phyloP scores from a whole-genome alignment of 2,797 vertebrate species.

The Mus spretus region DNA sequence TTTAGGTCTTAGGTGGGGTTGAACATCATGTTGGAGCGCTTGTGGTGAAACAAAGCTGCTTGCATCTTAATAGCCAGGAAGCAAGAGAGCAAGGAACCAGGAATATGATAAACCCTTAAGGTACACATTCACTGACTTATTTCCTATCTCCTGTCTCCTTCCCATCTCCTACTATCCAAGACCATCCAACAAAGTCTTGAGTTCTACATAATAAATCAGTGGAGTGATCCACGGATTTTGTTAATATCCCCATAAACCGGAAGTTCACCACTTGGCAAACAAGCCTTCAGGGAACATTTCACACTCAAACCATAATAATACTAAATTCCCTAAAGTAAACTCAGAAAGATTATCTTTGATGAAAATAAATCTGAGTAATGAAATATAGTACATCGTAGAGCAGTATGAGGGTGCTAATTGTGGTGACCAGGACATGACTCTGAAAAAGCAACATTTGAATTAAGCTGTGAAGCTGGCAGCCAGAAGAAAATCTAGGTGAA shows the following conservation, averaged over 20 bases:
- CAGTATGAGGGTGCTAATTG: background rate
- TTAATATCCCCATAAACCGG: background rate
- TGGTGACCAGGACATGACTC: background rate
- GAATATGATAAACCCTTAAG: background rate
- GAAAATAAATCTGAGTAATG: background rate
- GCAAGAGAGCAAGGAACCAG: background rate
- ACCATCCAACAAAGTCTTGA: background rate
- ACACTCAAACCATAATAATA: background rate
- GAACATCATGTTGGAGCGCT: background rate
- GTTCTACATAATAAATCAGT: background rate
- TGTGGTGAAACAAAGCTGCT: background rate
- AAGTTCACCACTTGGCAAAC: background rate
- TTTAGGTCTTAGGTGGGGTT: background rate
- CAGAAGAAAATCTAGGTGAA: background rate
- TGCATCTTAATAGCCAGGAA: background rate
- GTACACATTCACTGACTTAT: background rate
- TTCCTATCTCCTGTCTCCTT: background rate
- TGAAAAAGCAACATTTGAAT: conserved; percentile 55
- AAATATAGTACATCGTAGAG: background rate
- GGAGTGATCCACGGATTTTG: background rate
- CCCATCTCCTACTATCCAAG: no score
- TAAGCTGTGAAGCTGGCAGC: background rate
- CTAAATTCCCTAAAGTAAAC: background rate
- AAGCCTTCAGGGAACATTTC: background rate
- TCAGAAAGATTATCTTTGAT: background rate